These are phyloP conservation scores for Argyresthia goedartella DNA, from an alignment of 2,888 invertebrate species.

Conservation along the genomic window DNA sequence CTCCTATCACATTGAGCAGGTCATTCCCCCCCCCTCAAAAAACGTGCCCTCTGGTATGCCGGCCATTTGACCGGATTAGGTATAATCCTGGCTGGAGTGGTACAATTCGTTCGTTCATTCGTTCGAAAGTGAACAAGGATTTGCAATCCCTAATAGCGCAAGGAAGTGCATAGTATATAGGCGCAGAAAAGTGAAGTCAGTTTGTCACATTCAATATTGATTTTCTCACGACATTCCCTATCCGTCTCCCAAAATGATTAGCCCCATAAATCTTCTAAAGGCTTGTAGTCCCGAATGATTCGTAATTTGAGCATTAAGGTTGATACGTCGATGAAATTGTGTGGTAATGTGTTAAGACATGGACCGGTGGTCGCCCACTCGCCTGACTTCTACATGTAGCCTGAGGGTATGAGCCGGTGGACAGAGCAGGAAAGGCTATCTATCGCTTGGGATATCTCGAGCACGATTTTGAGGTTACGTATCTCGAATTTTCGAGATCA, in stretches of 20 bases:
- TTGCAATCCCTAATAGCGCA: too few species aligned
- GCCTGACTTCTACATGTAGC: constrained; percentile 4
- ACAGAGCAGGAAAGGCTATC: background rate
- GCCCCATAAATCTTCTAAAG: constrained; percentile 5
- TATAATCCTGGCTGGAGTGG: too few species aligned
- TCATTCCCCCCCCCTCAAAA: too few species aligned
- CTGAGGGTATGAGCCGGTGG: background rate
- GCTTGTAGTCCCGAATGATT: background rate
- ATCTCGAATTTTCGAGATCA: background rate
- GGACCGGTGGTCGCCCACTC: constrained; percentile 29
- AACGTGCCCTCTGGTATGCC: too few species aligned
- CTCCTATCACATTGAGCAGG: too few species aligned
- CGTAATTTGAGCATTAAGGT: constrained; percentile 30
- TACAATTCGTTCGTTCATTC: too few species aligned
- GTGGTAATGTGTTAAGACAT: constrained; percentile 55
- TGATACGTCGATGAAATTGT: constrained; percentile 52
- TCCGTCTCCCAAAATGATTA: background rate
- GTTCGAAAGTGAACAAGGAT: too few species aligned
- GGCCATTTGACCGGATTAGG: too few species aligned
- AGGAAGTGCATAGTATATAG: too few species aligned
- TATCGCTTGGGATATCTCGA: background rate
- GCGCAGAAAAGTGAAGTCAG: too few species aligned
- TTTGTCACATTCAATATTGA: background rate
- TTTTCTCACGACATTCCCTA: background rate
- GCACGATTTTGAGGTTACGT: background rate